Base-by-base conservation (phyloP, 2,113 vertebrate genomes). In the Pedionomus torquatus region DNA sequence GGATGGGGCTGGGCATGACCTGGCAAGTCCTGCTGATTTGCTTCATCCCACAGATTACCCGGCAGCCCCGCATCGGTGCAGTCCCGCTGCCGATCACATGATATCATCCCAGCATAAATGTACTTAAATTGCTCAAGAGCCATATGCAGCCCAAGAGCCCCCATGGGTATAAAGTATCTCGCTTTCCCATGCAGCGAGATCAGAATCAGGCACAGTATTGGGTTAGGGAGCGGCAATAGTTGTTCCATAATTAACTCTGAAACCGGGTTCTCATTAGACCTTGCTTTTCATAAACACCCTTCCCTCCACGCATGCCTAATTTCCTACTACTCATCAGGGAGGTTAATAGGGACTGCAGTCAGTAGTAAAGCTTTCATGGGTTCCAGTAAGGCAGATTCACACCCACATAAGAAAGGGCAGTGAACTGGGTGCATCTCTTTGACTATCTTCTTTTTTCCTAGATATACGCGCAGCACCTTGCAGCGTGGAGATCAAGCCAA, bases 11-110 rank as follows among this genome's bases (percentile, higher is more conserved):
- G 83, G 95, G 96, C 96, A 97, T 96, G 95, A 97, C 89, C 96
- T 82, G 93, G 96, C 96, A 97, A 94, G 95, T 89, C 87, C 78
- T 93, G 95, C 84, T 96, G 95, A 97, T 97, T 97, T 97, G 93
- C 87, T 96, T 97, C 95, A 96, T 96, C 96, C 96, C 95, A 97
- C 96, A 97, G 94, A 94, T 96, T 97, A 96, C 96, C 96, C 96
- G 87, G 95, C 95, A 96, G 89, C 84, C 84, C 91, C 2, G 1
- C 95, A 97, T 86, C 37, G 1, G 64, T 31, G 89, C 81, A 94
- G 95, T 71, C 93, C 95, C 91, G 93, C 77, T 89, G 91, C 77
- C 0, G 69, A 97, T 97, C 96, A 97, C 91, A 96, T 96, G 95
- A 82, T 96, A 97, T 93, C 94, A 96, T 77, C 61, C 72, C 52